Evolutionary conservation across 35 echinoderm and acorn worm genomes (phyloP).

Genomic region (Diadema setosum): DNA sequence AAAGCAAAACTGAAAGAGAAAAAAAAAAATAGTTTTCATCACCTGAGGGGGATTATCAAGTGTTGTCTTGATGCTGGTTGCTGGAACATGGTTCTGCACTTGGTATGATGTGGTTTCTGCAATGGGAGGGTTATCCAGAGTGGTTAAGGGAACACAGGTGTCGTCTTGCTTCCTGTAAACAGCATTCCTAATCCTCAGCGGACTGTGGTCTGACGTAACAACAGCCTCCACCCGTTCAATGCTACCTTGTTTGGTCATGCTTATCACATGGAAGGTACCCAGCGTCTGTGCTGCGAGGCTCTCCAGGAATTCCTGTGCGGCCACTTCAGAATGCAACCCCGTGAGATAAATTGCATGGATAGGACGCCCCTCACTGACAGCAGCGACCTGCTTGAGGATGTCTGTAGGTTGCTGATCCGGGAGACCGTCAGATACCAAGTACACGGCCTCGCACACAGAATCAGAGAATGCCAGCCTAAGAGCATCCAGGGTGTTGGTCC

Average conservation of each 20-base stretch:
- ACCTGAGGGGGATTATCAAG: conserved; percentile 36
- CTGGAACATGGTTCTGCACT: not conserved
- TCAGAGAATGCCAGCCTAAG: conserved; percentile 60
- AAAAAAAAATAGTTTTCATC: not conserved
- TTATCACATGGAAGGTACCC: conserved; percentile 89
- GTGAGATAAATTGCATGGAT: conserved; percentile 67
- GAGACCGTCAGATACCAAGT: conserved; percentile 88
- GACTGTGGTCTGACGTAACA: conserved; percentile 48
- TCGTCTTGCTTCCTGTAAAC: not conserved
- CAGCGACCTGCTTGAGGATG: conserved; percentile 52
- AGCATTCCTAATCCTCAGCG: conserved; percentile 1
- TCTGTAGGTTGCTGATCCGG: conserved; percentile 68
- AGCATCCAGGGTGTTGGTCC: conserved; percentile 93
- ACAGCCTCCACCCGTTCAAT: conserved; percentile 73
- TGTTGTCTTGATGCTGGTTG: conserved; percentile 64
- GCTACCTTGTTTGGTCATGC: conserved; percentile 46
- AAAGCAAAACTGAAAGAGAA: too few relatives aligned
- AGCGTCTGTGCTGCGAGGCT: conserved; percentile 73
- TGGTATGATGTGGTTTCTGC: not conserved
- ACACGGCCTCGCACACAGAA: conserved; percentile 68
- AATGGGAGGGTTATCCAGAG: conserved; percentile 34
- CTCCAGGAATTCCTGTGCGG: conserved; percentile 76
- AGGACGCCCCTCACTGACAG: conserved; percentile 49
- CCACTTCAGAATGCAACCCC: conserved; percentile 30
- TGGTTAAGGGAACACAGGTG: not conserved